Percentiles rank a stretch among this genome's conserved stretches.
phyloP scores from a whole-genome alignment of 2,113 vertebrate genomes.

The Leptodactylus fuscus region DNA sequence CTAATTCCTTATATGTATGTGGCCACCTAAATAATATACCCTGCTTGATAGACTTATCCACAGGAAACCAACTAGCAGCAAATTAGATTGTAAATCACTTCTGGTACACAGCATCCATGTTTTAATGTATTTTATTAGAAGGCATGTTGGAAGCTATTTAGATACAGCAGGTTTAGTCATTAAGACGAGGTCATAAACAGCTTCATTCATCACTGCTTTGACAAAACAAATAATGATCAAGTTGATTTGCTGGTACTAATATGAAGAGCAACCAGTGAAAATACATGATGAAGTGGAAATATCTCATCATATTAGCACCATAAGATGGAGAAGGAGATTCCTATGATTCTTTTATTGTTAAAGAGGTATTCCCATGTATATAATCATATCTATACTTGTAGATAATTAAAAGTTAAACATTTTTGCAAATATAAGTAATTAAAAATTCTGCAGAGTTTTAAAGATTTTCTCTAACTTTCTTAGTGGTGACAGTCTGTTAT shows the following conservation, averaged over 20 bases:
- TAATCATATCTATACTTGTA: too few species aligned
- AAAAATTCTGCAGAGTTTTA: too few species aligned
- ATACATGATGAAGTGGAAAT: neutral
- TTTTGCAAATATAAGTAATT: too few species aligned
- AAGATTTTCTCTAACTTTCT: too few species aligned
- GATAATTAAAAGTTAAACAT: too few species aligned
- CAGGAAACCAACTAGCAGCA: slow-evolving; percentile 14
- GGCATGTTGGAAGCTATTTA: slow-evolving; percentile 6
- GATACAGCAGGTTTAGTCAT: slow-evolving; percentile 6
- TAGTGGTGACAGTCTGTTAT: too few species aligned
- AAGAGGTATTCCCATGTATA: too few species aligned
- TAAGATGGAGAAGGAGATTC: too few species aligned
- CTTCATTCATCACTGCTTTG: slow-evolving; percentile 22
- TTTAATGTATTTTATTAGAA: slow-evolving; percentile 30
- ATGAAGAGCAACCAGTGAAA: neutral
- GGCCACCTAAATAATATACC: slow-evolving; percentile 1
- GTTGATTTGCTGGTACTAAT: slow-evolving; percentile 1
- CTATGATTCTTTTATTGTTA: neutral
- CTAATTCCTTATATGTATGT: neutral
- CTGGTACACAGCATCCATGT: slow-evolving; percentile 9
- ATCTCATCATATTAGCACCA: neutral
- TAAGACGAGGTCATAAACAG: slow-evolving; percentile 4
- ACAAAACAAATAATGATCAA: slow-evolving; percentile 25
- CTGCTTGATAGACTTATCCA: slow-evolving; percentile 13
- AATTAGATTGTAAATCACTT: slow-evolving; percentile 39